phyloP scores from a whole-genome alignment of 2,888 invertebrate species.

The Pseudanteris insignis region DNA sequence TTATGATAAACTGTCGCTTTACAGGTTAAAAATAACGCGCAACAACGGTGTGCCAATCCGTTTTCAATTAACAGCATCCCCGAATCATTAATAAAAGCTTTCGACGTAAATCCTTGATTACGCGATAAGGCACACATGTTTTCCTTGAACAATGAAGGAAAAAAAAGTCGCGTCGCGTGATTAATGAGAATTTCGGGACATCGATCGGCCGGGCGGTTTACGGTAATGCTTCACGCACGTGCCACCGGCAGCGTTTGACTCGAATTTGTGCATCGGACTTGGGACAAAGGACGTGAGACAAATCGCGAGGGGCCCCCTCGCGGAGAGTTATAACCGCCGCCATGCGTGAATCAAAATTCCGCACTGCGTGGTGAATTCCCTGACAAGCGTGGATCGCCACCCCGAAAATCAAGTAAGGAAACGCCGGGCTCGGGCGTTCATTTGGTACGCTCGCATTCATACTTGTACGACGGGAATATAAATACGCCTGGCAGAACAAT shows the following conservation, averaged over 20 bases:
- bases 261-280: constrained; percentile 31
- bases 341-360: constrained; percentile 37
- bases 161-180: constrained; percentile 26
- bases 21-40: too few species aligned
- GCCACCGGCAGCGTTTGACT: constrained; percentile 31
- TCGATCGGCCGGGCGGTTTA: constrained; percentile 40
- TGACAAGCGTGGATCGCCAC: constrained; percentile 37
- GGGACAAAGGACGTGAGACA: constrained; percentile 33
- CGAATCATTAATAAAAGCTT: constrained; percentile 24
- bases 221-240: constrained; percentile 38
- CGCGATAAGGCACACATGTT: constrained; percentile 31
- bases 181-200: constrained; percentile 33
- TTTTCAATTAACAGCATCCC: constrained; percentile 8
- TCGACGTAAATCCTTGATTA: constrained; percentile 20
- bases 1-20: too few species aligned
- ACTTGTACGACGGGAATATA: constrained; percentile 35
- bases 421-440: constrained; percentile 31
- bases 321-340: constrained; percentile 34
- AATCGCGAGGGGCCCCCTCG: constrained; percentile 35
- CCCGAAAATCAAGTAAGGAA: constrained; percentile 37
- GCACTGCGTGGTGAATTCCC: constrained; percentile 33
- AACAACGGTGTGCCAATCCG: not conserved
- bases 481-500: constrained; percentile 35
- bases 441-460: constrained; percentile 36
- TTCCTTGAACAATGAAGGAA: constrained; percentile 12